A percentile compares a stretch with the other conserved stretches of the same genome.
Conservation (phyloP, 2,797 vertebrate species). For the Tachyglossus aculeatus region DNA sequence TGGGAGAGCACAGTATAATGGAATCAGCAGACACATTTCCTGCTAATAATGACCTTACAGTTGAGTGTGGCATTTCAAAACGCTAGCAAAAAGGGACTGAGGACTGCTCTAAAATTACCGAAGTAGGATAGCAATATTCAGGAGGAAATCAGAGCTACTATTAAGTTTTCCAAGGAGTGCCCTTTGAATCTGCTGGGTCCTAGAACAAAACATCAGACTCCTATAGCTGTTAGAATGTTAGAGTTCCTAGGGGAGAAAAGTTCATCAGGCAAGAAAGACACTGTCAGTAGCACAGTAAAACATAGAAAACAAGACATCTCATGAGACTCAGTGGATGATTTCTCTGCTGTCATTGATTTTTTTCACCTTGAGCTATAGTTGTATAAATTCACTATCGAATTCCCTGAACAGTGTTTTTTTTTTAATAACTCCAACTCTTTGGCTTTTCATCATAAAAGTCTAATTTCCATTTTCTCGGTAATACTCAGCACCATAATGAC, state of each 20-base stretch:
- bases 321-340: constrained; percentile 5
- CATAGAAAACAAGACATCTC: constrained; percentile 11
- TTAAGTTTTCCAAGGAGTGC: constrained; percentile 11
- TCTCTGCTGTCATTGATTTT: constrained; percentile 32
- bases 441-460: constrained; percentile 36
- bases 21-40: no score
- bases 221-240: constrained; percentile 35
- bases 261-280: constrained; percentile 22
- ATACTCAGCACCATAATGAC: constrained; percentile 24
- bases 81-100: background rate
- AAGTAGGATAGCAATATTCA: background rate
- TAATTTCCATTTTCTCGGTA: constrained; percentile 28
- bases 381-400: constrained; percentile 4
- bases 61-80: constrained; percentile 22
- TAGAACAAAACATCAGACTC: constrained; percentile 27
- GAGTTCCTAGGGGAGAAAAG: constrained; percentile 14
- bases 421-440: background rate
- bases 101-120: background rate
- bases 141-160: constrained; percentile 21
- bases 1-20: no score
- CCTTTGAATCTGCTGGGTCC: constrained; percentile 44
- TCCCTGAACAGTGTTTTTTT: constrained; percentile 22
- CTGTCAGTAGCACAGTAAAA: background rate
- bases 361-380: constrained; percentile 1
- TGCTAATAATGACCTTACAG: no score